Base-by-base conservation (phyloP, 2,113 vertebrate species). In the Silurus meridionalis region DNA sequence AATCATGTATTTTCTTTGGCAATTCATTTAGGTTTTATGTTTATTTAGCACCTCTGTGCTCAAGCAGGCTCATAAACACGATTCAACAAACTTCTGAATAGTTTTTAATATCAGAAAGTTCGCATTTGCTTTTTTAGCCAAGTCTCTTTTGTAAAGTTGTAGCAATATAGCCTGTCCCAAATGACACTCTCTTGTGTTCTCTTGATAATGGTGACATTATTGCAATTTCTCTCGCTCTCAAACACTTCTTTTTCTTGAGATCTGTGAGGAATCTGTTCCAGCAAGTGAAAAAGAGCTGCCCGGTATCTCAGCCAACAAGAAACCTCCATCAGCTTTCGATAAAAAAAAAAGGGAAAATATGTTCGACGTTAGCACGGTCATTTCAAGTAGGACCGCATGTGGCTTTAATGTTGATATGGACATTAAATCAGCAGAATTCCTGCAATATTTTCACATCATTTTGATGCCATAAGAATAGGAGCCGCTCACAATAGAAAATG, bases 391-490 rank as follows among this genome's bases (percentile, higher is more conserved):
- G 64, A 83, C 64, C 28, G 83, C 74, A 69, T 61, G 50, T 86
- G 80, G 61, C 78, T 64, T 37, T 85, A 53, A 80, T 52, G 61
- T 37, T 50, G 69, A 85, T 66, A 77, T 79, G 80, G 80, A 61
- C 74, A 87, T 78, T 79, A 66, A 6, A 81, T 75, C 81, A 79
- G 61, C 61, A 80, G 74, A 58, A 86, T 88, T 87, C 80, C n/a
- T 75, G 67, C 60, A 79, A 87, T 85, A 83, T n/a, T 85, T 89
- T 86, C 19, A 83, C 77, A 55, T 75, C 57, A 13, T 87, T 84
- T 77, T 46, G 6, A 52, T 71, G 57, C 64, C 64, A 83, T 79
- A 71, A 57, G 78, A 82, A 75, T 74, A 50, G 28, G 15, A 83
- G 78, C 55, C 7, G 15, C 55, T 80, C 57, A 23, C 57, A 11